Percentiles rank a stretch among this genome's conserved stretches.
Evolutionary conservation across 2,113 vertebrate species (phyloP).

Genomic region (Amazona vittata): DNA sequence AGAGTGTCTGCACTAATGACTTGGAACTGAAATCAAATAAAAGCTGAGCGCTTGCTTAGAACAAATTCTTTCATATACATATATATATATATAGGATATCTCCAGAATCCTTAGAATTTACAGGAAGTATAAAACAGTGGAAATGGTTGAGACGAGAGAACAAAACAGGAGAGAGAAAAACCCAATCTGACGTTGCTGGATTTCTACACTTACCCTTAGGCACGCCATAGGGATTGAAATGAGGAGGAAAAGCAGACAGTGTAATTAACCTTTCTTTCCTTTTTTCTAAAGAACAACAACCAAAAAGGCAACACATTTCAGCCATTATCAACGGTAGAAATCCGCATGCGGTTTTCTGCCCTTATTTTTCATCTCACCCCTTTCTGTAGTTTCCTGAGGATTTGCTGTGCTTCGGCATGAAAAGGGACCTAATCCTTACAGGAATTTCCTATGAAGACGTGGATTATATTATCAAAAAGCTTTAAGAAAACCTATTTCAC

Average conservation of each 20-base stretch:
- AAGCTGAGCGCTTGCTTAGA: constrained; percentile 14
- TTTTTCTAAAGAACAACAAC: background rate
- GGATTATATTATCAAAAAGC: constrained; percentile 47
- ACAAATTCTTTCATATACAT: background rate
- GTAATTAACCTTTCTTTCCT: constrained; percentile 48
- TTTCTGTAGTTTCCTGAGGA: constrained; percentile 16
- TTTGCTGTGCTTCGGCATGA: constrained; percentile 35
- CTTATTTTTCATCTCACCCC: background rate
- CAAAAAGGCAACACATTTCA: background rate
- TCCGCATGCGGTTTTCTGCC: background rate
- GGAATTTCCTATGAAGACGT: background rate
- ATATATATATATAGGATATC: background rate
- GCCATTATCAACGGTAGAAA: background rate
- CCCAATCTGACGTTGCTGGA: background rate
- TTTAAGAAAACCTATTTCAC: background rate
- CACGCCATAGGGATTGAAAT: constrained; percentile 20
- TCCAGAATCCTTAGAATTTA: background rate
- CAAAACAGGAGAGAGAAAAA: background rate
- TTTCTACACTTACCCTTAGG: constrained; percentile 31
- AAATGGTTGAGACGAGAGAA: background rate
- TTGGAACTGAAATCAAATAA: constrained; percentile 72
- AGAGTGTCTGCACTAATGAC: constrained; percentile 53
- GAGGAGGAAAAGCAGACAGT: constrained; percentile 17
- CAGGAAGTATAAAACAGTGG: background rate
- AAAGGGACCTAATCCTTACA: constrained; percentile 15